Percentiles rank a stretch among this genome's conserved stretches.
These are phyloP conservation scores for Myotis findleyi DNA, from an alignment of 2,797 vertebrate species.

Conservation along the genomic window DNA sequence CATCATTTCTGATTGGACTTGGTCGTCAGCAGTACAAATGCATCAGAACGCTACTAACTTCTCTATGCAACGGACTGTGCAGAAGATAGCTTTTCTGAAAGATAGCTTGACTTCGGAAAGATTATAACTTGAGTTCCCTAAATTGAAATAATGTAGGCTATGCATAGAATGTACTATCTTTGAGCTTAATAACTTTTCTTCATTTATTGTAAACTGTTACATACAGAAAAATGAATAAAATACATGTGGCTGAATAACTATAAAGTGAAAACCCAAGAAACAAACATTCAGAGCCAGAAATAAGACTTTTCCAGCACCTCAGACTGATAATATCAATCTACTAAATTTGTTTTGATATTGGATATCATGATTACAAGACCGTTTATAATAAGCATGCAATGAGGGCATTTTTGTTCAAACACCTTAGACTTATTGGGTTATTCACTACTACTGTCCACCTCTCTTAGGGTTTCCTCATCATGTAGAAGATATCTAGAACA, in stretches of 20 bases:
- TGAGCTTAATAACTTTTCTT: neutral
- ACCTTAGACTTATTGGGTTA: neutral
- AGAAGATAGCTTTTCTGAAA: conserved; percentile 11
- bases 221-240: neutral
- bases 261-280: neutral
- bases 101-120: conserved; percentile 23
- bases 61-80: neutral
- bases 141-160: neutral
- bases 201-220: neutral
- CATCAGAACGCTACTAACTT: neutral
- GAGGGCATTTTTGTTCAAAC: neutral
- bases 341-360: neutral
- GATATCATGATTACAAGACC: neutral
- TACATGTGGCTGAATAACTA: neutral
- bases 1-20: neutral
- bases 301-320: neutral
- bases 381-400: neutral
- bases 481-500: neutral
- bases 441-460: neutral
- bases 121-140: neutral
- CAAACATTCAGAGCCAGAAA: neutral
- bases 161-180: neutral
- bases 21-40: neutral
- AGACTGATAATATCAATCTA: neutral
- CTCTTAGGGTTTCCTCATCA: neutral